These are phyloP conservation scores for Trypoxylon attenuatum DNA, from an alignment of 2,888 invertebrate species.

Conservation along the genomic window DNA sequence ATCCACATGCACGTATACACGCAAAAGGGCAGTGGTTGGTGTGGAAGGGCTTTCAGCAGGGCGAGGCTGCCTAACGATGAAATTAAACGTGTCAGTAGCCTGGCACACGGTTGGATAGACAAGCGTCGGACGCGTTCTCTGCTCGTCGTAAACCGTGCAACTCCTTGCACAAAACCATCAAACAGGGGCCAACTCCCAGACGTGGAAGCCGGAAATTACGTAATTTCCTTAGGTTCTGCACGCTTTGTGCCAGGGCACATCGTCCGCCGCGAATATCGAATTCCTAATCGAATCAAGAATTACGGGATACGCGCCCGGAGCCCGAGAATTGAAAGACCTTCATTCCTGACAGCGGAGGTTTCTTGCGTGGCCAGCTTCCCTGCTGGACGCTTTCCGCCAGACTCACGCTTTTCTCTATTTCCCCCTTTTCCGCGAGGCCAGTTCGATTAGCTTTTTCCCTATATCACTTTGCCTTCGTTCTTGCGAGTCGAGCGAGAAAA, in stretches of 20 bases:
- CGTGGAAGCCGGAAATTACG: constrained; percentile 64
- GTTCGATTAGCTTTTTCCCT: no score
- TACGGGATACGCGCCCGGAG: constrained; percentile 18
- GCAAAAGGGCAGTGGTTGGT: background rate
- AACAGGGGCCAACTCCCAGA: constrained; percentile 20
- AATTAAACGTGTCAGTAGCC: constrained; percentile 29
- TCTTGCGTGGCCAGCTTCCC: no score
- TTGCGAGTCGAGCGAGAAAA: no score
- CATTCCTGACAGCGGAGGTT: background rate
- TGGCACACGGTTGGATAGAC: constrained; percentile 14
- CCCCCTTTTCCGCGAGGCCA: no score
- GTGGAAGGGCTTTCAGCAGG: background rate
- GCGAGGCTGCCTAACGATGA: background rate
- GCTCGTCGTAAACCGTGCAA: constrained; percentile 28
- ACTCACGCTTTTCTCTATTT: no score
- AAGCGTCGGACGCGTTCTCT: constrained; percentile 40
- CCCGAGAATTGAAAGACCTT: constrained; percentile 15
- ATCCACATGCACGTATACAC: no score
- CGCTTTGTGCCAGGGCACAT: constrained; percentile 25
- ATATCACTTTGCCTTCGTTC: no score
- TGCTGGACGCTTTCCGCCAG: no score
- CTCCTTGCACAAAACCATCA: constrained; percentile 35
- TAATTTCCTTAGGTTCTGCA: constrained; percentile 66
- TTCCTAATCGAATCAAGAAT: constrained; percentile 61
- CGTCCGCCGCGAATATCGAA: constrained; percentile 43